Base-by-base conservation (phyloP, 2,888 invertebrate genomes). In the Panopea generosa region DNA sequence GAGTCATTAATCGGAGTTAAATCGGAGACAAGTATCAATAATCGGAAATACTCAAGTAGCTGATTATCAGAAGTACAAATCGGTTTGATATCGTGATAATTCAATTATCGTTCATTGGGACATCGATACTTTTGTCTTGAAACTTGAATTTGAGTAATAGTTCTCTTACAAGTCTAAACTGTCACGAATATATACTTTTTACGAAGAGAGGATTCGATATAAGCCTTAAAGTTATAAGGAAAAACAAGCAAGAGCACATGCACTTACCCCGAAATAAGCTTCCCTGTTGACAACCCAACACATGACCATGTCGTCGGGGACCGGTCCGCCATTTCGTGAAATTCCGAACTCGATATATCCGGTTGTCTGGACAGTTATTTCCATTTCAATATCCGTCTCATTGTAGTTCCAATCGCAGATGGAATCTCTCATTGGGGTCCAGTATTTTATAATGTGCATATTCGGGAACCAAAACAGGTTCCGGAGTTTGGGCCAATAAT, bases 261-360 rank as follows among this genome's bases (percentile, higher is more conserved):
- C 11, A 24, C 75, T 62, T 77, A 88, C 87, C 83, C 81, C 74
- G 40, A 89, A 83, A 53, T 84, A 83, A 11, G 82, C 61, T 40
- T 77, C 50, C 7, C 83, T 84, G 27, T 86, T 73, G 11, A 77
- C 76, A 9, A 97, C 96, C 97, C 97, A 97, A 74, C 96, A 97
- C 91, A 97, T 95, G 85, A 97, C 95, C 93, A 98, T 95, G 94
- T 98, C 97, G 72, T 96, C 95, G 55, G 96, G 96, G 89, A 95
- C 94, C 95, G 96, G 95, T 84, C 95, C 95, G 79, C 96, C 96
- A 90, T 95, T 95, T n/a, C 50, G 33, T 84, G 96, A 96, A 93
- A 97, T 96, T 72, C 97, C 98, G 88, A 97, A 95, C 49, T 96
- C 97, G 80, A 97, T 95, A 93, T 96, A 97, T 85, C 97, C 97